These are phyloP conservation scores for Piliocolobus tephrosceles DNA, from an alignment of 2,113 vertebrate species.

Conservation along the genomic window DNA sequence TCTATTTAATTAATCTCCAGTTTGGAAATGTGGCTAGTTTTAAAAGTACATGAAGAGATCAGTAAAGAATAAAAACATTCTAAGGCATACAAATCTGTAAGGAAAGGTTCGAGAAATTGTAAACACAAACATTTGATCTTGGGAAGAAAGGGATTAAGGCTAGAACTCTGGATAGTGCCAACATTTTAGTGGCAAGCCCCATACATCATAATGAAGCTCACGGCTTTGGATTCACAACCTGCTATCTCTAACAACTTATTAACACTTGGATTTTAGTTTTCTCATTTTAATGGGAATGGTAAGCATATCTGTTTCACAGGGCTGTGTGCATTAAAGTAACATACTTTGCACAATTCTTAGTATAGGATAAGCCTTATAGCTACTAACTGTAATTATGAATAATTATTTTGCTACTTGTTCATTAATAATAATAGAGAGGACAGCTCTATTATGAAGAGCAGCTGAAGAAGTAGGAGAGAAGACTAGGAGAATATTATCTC, in stretches of 20 bases:
- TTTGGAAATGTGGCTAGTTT: not conserved
- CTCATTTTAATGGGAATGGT: constrained; percentile 22
- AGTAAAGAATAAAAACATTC: not conserved
- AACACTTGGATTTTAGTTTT: not conserved
- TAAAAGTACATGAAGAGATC: not conserved
- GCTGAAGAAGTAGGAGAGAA: constrained; percentile 3
- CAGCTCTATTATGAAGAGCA: not conserved
- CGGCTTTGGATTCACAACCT: not conserved
- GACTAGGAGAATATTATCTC: not conserved
- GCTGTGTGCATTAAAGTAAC: constrained; percentile 35
- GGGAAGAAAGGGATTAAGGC: not conserved
- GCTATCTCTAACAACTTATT: constrained; percentile 25
- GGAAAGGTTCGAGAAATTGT: not conserved
- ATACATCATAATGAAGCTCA: not conserved
- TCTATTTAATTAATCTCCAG: not conserved
- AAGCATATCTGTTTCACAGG: not conserved
- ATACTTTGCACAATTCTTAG: constrained; percentile 16
- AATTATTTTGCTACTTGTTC: constrained; percentile 19
- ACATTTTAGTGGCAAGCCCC: constrained; percentile 1
- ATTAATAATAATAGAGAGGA: constrained; percentile 37
- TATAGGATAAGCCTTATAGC: not conserved
- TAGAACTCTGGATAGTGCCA: not conserved
- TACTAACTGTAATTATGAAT: constrained; percentile 15
- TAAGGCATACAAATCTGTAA: not conserved
- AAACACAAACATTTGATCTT: not conserved